These are phyloP conservation scores for Anolis sagrei DNA, from an alignment of 2,113 vertebrate species.

Conservation along the genomic window DNA sequence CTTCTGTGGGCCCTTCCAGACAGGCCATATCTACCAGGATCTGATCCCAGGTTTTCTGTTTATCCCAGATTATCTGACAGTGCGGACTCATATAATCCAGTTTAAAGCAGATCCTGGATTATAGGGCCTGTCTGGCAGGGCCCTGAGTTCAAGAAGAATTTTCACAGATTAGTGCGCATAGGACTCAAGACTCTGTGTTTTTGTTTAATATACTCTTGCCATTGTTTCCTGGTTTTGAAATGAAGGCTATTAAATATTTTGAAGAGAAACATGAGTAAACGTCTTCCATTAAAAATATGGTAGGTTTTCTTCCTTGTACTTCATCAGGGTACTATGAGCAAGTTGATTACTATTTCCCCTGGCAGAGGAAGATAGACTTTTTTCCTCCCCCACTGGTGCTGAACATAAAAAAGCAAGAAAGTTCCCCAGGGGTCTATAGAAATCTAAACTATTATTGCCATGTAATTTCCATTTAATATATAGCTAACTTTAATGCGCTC, in stretches of 20 bases:
- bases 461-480: slow-evolving; percentile 59
- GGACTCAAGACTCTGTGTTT: background rate
- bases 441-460: slow-evolving; percentile 57
- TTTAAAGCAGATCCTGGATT: no score
- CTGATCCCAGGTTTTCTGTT: no score
- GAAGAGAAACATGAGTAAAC: background rate
- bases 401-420: slow-evolving; percentile 40
- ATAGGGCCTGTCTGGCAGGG: no score
- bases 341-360: background rate
- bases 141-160: no score
- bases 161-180: background rate
- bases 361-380: slow-evolving; percentile 10
- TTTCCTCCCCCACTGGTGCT: slow-evolving; percentile 2
- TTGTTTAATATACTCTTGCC: background rate
- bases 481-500: slow-evolving; percentile 39
- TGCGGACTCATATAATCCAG: no score
- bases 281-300: background rate
- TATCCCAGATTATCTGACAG: no score
- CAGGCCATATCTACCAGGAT: no score
- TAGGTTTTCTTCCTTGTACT: slow-evolving; percentile 6
- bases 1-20: no score
- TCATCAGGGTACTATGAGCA: background rate
- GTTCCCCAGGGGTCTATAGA: slow-evolving; percentile 27
- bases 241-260: background rate
- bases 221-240: background rate